Evolutionary conservation across 1,140 invertebrate species (phyloP).

Genomic region (Trichoplusia ni): DNA sequence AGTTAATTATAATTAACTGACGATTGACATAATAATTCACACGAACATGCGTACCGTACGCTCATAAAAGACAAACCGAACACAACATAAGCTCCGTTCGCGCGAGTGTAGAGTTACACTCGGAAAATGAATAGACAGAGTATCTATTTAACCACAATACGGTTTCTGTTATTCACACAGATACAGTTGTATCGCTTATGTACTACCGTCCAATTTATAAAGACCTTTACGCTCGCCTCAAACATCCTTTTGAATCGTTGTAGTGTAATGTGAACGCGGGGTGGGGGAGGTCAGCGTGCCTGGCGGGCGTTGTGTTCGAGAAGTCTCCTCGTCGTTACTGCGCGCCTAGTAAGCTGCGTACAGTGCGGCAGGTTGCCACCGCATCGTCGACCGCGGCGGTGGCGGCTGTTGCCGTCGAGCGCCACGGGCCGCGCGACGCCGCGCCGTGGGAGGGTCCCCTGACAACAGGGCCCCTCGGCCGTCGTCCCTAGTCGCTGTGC

Average conservation of each 20-base stretch:
- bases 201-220: constrained; percentile 20
- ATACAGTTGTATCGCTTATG: constrained; percentile 14
- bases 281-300: constrained; percentile 30
- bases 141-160: constrained; percentile 20
- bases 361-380: constrained; percentile 64
- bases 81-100: background rate
- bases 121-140: constrained; percentile 23
- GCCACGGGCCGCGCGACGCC: constrained; percentile 18
- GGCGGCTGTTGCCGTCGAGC: constrained; percentile 38
- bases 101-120: background rate
- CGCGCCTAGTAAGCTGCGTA: constrained; percentile 68
- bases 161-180: background rate
- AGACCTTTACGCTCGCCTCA: constrained; percentile 4
- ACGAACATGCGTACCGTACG: background rate
- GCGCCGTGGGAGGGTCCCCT: constrained; percentile 48
- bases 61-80: background rate
- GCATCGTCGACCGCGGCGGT: constrained; percentile 45
- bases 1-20: too few species aligned
- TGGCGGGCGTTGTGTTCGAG: constrained; percentile 19
- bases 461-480: constrained; percentile 45
- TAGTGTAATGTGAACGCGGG: constrained; percentile 13
- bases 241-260: background rate
- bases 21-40: too few species aligned
- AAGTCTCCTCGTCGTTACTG: constrained; percentile 48
- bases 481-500: constrained; percentile 30